Percentiles rank a stretch among this genome's conserved stretches.
phyloP scores from a whole-genome alignment of 2,113 vertebrate genomes.

The Dipodomys spectabilis region DNA sequence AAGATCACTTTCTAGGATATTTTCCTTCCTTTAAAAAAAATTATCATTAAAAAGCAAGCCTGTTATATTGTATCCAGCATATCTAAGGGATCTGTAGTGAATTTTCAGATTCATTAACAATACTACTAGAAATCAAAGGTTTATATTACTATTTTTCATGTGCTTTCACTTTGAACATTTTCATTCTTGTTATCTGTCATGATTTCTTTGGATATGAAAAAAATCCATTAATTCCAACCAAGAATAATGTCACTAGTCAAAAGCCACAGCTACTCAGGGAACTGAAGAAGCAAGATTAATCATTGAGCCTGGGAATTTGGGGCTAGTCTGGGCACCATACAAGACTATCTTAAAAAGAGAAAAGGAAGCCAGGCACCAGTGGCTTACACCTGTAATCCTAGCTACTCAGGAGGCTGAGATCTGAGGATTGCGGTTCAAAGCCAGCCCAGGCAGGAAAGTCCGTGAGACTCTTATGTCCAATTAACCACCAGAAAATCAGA shows the following conservation, averaged over 20 bases:
- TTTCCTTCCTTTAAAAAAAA: neutral
- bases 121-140: neutral
- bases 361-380: neutral
- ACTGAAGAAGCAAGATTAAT: neutral
- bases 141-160: neutral
- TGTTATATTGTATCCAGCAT: neutral
- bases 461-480: no score
- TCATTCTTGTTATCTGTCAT: neutral
- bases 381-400: no score
- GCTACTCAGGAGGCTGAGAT: no score
- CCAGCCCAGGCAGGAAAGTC: no score
- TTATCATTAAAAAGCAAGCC: neutral
- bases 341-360: neutral
- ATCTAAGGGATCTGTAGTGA: neutral
- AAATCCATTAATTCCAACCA: neutral
- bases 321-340: neutral
- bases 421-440: no score
- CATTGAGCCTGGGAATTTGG: neutral
- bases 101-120: neutral
- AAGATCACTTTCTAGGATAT: neutral
- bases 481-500: no score
- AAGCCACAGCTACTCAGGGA: neutral
- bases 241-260: neutral
- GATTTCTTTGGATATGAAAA: neutral
- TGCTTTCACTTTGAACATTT: slow-evolving; percentile 29